phyloP scores from a whole-genome alignment of 2,113 vertebrate species.

The Mirza zaza region DNA sequence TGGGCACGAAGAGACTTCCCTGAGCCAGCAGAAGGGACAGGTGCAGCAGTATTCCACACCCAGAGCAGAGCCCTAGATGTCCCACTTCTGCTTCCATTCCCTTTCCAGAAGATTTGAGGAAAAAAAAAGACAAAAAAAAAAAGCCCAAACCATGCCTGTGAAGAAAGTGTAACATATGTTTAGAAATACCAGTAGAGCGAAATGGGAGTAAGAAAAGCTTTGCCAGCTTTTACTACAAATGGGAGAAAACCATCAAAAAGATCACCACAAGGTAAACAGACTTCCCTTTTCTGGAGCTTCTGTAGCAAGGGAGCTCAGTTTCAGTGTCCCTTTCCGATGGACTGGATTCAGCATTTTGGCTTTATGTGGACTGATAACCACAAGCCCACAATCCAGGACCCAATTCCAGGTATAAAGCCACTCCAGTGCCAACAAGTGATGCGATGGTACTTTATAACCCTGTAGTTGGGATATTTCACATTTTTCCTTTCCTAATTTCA shows the following conservation, averaged over 20 bases:
- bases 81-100: conserved; percentile 57
- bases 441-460: background rate
- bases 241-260: background rate
- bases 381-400: background rate
- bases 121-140: background rate
- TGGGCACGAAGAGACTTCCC: conserved; percentile 56
- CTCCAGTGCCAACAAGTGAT: background rate
- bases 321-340: background rate
- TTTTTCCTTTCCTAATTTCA: conserved; percentile 53
- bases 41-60: background rate
- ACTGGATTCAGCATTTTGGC: background rate
- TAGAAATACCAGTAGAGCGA: background rate
- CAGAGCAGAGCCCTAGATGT: background rate
- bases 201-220: background rate
- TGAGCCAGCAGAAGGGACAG: conserved; percentile 68
- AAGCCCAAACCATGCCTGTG: conserved; percentile 32
- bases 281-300: background rate
- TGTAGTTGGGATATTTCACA: conserved; percentile 35
- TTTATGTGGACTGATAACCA: background rate
- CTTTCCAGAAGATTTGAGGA: conserved; percentile 34
- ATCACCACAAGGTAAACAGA: background rate
- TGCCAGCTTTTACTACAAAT: background rate
- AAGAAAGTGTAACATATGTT: conserved; percentile 40
- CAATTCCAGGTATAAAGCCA: background rate
- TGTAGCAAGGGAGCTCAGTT: background rate